Evolutionary conservation across 2,113 vertebrate genomes (phyloP).

Genomic region (Setophaga kirtlandii): DNA sequence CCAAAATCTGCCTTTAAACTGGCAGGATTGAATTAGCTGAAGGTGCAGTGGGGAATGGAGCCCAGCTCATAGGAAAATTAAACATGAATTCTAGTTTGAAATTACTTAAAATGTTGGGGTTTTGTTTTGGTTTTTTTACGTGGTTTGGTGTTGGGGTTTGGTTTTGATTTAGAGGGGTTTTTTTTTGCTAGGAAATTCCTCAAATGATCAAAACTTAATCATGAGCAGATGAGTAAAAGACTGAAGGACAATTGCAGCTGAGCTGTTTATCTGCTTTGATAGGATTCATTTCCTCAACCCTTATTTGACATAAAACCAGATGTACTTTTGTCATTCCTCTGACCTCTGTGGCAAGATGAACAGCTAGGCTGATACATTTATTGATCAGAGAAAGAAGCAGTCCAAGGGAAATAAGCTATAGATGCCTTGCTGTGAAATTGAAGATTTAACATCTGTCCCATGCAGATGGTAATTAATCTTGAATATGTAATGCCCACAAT

Average conservation of each 20-base stretch:
- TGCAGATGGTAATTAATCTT: conserved; percentile 74
- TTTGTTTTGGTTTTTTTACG: neutral
- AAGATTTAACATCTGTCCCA: conserved; percentile 73
- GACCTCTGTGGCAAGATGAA: conserved; percentile 76
- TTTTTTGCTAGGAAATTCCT: neutral
- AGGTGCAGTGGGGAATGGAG: neutral
- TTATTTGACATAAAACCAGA: conserved; percentile 73
- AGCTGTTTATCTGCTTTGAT: conserved; percentile 57
- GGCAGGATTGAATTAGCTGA: neutral
- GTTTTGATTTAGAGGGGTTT: accelerated
- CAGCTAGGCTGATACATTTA: conserved; percentile 63
- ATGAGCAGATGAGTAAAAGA: neutral
- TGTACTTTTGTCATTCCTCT: conserved; percentile 65
- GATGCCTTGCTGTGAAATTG: conserved; percentile 49
- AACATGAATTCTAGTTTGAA: neutral
- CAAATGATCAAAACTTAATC: conserved; percentile 49
- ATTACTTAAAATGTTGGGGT: neutral
- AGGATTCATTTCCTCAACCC: conserved; percentile 66
- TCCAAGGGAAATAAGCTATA: conserved; percentile 66
- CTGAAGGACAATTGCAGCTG: conserved; percentile 38
- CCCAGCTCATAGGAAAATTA: neutral
- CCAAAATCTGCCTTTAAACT: neutral
- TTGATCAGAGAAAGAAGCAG: conserved; percentile 72
- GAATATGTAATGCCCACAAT: conserved; percentile 51
- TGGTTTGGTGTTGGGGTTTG: neutral